Conservation (phyloP, 2,797 vertebrate genomes). For the Falco concolor region DNA sequence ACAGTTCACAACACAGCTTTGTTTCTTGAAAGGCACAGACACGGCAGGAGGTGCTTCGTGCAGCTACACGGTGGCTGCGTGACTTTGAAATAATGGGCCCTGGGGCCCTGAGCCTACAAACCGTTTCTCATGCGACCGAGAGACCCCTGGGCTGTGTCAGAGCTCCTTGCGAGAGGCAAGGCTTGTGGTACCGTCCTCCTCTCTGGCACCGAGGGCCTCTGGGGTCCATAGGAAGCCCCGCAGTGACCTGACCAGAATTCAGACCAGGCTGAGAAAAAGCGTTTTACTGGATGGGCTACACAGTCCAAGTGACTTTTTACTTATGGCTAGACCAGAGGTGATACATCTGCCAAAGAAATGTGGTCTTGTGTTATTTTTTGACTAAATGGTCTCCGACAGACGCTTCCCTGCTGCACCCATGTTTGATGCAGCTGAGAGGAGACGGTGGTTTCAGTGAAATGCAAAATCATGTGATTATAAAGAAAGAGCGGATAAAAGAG, state of each 20-base stretch:
- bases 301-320: background rate
- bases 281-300: rapidly evolving
- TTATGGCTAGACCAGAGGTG: background rate
- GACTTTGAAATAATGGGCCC: slow-evolving; percentile 54
- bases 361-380: background rate
- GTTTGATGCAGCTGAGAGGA: background rate
- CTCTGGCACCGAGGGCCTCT: background rate
- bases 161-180: background rate
- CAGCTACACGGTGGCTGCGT: background rate
- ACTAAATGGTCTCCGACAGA: background rate
- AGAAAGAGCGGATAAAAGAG: background rate
- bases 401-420: background rate
- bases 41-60: background rate
- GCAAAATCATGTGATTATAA: background rate
- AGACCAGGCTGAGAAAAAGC: background rate
- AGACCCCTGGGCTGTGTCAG: background rate
- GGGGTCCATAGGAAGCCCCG: background rate
- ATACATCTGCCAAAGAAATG: background rate
- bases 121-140: background rate
- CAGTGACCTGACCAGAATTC: background rate
- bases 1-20: slow-evolving; percentile 56
- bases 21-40: slow-evolving; percentile 58
- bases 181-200: rapidly evolving
- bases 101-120: slow-evolving; percentile 7
- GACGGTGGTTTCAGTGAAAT: background rate